Evolutionary conservation across 2,113 vertebrate genomes (phyloP).

Genomic region (Nerophis ophidion): DNA sequence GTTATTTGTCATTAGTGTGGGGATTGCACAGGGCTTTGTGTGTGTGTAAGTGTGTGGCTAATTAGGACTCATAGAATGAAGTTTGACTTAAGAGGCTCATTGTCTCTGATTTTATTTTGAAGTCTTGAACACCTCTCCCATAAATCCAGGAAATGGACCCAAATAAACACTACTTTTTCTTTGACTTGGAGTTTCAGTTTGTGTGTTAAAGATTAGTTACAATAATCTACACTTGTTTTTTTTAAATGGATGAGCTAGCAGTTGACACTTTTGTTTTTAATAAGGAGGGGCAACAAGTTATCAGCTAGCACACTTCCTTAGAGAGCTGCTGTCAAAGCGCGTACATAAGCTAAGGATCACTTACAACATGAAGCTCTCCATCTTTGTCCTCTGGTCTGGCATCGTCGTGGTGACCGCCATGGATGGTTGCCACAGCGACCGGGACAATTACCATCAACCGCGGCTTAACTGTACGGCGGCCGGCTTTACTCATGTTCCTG

Average conservation of each 20-base stretch:
- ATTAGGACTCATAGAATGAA: conserved; percentile 31
- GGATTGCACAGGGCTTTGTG: conserved; percentile 37
- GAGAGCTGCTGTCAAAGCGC: background rate
- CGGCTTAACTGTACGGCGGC: conserved; percentile 56
- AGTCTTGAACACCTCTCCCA: conserved; percentile 2
- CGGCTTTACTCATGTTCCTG: conserved; percentile 32
- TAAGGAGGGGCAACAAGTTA: background rate
- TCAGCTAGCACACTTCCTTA: conserved; percentile 38
- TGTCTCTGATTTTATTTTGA: conserved; percentile 9
- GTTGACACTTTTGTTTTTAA: too few relatives aligned
- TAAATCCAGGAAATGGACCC: background rate
- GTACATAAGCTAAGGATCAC: background rate
- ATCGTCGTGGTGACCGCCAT: background rate
- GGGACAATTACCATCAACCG: conserved; percentile 49
- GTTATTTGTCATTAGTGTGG: conserved; percentile 30
- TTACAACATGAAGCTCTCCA: conserved; percentile 35
- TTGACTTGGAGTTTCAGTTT: background rate
- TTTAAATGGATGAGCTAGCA: too few relatives aligned
- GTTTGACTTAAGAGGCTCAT: conserved; percentile 28
- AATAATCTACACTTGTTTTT: too few relatives aligned
- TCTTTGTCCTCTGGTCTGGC: conserved; percentile 20
- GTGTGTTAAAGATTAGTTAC: background rate
- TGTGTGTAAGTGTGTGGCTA: conserved; percentile 9
- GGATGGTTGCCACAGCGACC: conserved; percentile 39
- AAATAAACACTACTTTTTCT: conserved; percentile 3